Evolutionary conservation across 35 echinoderm and acorn worm species (phyloP), one percentile per base, ranked within the genome.

Genomic region (Chiridota heheva): DNA sequence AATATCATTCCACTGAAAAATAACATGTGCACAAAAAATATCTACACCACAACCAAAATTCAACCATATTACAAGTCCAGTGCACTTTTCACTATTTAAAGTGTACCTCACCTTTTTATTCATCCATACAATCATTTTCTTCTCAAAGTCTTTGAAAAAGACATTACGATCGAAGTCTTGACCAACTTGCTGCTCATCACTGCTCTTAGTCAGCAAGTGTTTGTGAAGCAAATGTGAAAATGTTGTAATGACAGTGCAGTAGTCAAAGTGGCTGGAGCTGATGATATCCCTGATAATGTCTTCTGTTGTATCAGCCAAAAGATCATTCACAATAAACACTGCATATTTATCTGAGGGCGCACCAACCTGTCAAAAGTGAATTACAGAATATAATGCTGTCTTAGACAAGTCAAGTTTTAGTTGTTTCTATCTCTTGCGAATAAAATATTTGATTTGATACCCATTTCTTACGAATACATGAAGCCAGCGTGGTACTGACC

Each of bases 271-370:
- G 40, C 95, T 98, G 55, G 85, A 69, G 2, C 34, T 74, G 8
- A 98, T 77, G 42, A 98, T 88, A 35, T 98, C 95, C 30, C 83
- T 45, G 42, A 87, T 84, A 18, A 88, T 88, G 22, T 98, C 73
- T 68, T 91, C 82, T 4, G 67, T 70, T 26, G 90, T 88, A 18
- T 86, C 81, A 36, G 45, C 16, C 15, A 98, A 43, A 26, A 84
- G 39, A 13, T 73, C 89, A 70, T 80, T 98, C 17, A 98, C 68
- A 77, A 98, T 84, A 63, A 98, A 98, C n/a, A 98, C 95, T 44
- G 80, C 95, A 42, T 91, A 91, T 30, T 58, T 88, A 42, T 98
- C 80, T 36, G 67, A 72, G 79, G 61, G 20, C 33, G 77, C 59
- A 73, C 84, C 90, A 91, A 58, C 89, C 95, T 98, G 64, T 35